A percentile compares a stretch with the other conserved stretches of the same genome.
Conservation (phyloP, 2,888 invertebrate species). For the Catocala fraxini region DNA sequence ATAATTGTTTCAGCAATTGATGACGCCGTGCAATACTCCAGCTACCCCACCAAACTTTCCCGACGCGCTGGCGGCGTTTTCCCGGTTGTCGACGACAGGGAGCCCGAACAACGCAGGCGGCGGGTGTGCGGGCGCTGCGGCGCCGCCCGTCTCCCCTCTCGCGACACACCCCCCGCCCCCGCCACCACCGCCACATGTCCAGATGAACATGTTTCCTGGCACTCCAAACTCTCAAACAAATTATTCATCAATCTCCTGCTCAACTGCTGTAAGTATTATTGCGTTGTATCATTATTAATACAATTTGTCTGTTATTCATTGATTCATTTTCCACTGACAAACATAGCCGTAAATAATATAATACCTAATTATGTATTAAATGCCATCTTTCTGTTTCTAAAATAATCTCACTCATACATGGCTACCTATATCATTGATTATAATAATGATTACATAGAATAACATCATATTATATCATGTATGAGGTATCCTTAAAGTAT, state of each 20-base stretch:
- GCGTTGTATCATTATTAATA: no score
- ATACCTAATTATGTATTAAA: no score
- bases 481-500: no score
- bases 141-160: constrained; percentile 80
- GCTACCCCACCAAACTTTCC: constrained; percentile 98
- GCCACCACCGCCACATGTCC: constrained; percentile 64
- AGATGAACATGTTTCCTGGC: constrained; percentile 72
- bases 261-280: constrained; percentile 77
- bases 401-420: no score
- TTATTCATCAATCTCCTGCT: constrained; percentile 80
- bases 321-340: no score
- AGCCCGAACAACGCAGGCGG: constrained; percentile 77
- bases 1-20: constrained; percentile 88
- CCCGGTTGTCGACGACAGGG: constrained; percentile 93
- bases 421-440: no score
- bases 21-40: constrained; percentile 97
- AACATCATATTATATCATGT: no score
- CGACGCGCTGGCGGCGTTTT: constrained; percentile 95
- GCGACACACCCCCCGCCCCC: constrained; percentile 78
- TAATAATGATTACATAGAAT: no score
- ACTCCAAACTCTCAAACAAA: constrained; percentile 75
- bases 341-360: no score
- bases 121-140: constrained; percentile 61
- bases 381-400: no score
- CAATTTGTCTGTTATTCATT: no score